Base-by-base conservation (phyloP, 2,888 invertebrate species). In the Hyles lineata region DNA sequence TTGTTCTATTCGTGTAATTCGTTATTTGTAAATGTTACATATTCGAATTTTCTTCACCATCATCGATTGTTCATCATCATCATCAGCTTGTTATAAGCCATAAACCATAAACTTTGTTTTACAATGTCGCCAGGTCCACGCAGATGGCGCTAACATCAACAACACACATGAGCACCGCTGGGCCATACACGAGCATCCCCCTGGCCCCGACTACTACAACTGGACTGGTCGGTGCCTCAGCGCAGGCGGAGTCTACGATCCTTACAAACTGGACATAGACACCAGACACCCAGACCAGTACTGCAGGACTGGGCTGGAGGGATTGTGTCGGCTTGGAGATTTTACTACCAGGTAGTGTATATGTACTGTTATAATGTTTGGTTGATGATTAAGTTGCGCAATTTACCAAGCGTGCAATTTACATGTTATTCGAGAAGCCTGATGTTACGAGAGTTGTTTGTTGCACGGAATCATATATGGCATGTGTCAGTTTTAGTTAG, bases 141-240 rank as follows among this genome's bases (percentile, higher is more conserved):
- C 97, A 0, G 98, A 99, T 89, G 98, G 98, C 0, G 96, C 97
- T 4, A 96, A 95, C 72, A 92, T 97, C 73, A 97, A 98, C 87
- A 97, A 97, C 87, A 96, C 97, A 0, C 95, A 94, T 62, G 95
- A 95, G 17, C 98, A 98, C 88, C 96, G 97, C 77, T 99, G 98
- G 98, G 97, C 97, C 17, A 95, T 99, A 23, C 98, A 98, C 87
- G 96, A 96, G 74, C 92, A 95, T 77, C 95, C 97, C 0, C 97
- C 98, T 0, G 98, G 98, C 23, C 96, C 96, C 75, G 99, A 99
- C 90, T 98, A 97, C 90, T 98, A 98, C 89, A 98, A 98, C 90
- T 98, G 98, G 98, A 97, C 97, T 43, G 96, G 95, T 62, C 94
- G 98, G 58, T 98, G 98, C 86, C 90, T 98, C 15, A 98, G 98